Evolutionary conservation across 2,888 invertebrate species (phyloP).

Genomic region (Harpalus rubripes): DNA sequence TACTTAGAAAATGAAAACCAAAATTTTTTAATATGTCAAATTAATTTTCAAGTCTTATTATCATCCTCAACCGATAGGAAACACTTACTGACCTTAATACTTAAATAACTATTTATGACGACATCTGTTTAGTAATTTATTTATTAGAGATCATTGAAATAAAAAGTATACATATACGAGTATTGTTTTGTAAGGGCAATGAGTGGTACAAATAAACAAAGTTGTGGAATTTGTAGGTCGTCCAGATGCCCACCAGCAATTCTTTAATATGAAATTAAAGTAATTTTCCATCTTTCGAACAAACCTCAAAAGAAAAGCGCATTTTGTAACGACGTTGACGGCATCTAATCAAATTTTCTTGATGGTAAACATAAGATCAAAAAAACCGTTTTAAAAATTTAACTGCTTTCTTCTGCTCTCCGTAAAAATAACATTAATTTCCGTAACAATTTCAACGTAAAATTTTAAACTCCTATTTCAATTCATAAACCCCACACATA

Average conservation of each 20-base stretch:
- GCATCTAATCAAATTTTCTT: slow-evolving; percentile 64
- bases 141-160: not conserved
- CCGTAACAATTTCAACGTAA: slow-evolving; percentile 52
- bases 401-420: slow-evolving; percentile 42
- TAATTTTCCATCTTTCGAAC: slow-evolving; percentile 58
- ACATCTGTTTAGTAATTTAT: no score
- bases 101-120: no score
- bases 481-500: slow-evolving; percentile 23
- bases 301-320: slow-evolving; percentile 62
- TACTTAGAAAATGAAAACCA: no score
- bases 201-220: not conserved
- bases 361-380: slow-evolving; percentile 64
- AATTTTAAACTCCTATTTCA: slow-evolving; percentile 47
- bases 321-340: slow-evolving; percentile 63
- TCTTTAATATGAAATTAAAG: slow-evolving; percentile 55
- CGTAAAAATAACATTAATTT: slow-evolving; percentile 60
- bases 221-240: not conserved
- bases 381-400: slow-evolving; percentile 61
- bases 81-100: no score
- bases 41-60: no score
- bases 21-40: no score
- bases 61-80: no score
- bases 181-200: not conserved
- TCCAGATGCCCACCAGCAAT: slow-evolving; percentile 28
- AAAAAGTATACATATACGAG: not conserved